Evolutionary conservation across 1,140 invertebrate genomes (phyloP).

Genomic region (Brachionus rubens): DNA sequence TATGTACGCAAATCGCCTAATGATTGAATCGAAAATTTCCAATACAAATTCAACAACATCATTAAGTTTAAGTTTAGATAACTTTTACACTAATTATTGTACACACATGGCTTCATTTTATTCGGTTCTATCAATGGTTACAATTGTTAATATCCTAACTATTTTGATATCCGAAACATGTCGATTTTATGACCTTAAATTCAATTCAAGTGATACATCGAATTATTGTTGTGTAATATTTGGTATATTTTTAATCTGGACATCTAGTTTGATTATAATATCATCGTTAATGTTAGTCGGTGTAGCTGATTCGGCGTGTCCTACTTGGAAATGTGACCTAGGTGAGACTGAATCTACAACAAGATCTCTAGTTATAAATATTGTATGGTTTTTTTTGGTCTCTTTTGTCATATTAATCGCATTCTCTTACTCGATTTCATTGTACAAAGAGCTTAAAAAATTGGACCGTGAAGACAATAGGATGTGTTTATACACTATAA

Average conservation of each 20-base stretch:
- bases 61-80: not conserved
- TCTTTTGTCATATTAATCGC: slow-evolving; percentile 32
- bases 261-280: slow-evolving; percentile 41
- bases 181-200: slow-evolving; percentile 40
- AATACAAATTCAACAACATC: not conserved
- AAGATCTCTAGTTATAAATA: slow-evolving; percentile 29
- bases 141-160: slow-evolving; percentile 40
- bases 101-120: slow-evolving; percentile 29
- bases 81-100: slow-evolving; percentile 29
- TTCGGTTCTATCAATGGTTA: slow-evolving; percentile 39
- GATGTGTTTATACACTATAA: not conserved
- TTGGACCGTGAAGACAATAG: slow-evolving; percentile 17
- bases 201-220: slow-evolving; percentile 31
- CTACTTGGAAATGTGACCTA: slow-evolving; percentile 41
- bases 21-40: not conserved
- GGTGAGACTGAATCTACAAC: slow-evolving; percentile 24
- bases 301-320: slow-evolving; percentile 30
- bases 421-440: slow-evolving; percentile 23
- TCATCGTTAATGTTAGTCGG: slow-evolving; percentile 37
- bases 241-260: slow-evolving; percentile 41
- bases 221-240: slow-evolving; percentile 41
- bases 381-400: slow-evolving; percentile 44
- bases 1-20: slow-evolving; percentile 14
- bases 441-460: slow-evolving; percentile 29
- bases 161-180: slow-evolving; percentile 44